These are phyloP conservation scores for Entomobrya multifasciata DNA, from an alignment of 2,888 invertebrate species.

Conservation along the genomic window DNA sequence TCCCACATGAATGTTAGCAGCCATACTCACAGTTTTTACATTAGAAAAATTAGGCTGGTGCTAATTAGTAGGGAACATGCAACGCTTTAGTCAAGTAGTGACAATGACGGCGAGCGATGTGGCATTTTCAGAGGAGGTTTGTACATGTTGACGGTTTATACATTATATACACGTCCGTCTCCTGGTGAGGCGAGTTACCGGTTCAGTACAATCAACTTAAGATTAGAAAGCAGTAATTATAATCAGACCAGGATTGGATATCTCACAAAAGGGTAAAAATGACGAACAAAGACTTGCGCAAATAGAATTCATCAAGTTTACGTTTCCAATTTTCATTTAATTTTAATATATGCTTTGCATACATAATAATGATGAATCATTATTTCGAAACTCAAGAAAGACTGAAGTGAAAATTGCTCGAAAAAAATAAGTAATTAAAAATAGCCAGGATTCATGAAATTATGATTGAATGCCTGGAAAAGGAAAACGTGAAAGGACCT, in stretches of 20 bases:
- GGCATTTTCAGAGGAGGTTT: no score
- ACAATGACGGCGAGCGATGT: constrained; percentile 14
- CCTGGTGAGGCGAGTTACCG: constrained; percentile 60
- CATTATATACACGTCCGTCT: constrained; percentile 27
- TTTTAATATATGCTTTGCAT: constrained; percentile 9
- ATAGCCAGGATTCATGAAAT: constrained; percentile 11
- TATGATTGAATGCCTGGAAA: constrained; percentile 39
- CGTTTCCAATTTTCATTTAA: not conserved
- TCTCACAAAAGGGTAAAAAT: constrained; percentile 1
- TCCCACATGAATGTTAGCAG: not conserved
- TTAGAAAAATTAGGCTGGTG: constrained; percentile 16
- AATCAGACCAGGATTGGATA: not conserved
- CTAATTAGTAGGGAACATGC: constrained; percentile 68
- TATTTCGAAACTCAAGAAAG: no score
- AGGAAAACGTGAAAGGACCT: constrained; percentile 3
- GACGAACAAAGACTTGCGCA: constrained; percentile 25
- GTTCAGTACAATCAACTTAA: constrained; percentile 45
- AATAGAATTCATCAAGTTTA: not conserved
- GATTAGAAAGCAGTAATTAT: constrained; percentile 15
- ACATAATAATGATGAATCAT: constrained; percentile 12
- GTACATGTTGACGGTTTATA: constrained; percentile 30
- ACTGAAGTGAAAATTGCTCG: no score
- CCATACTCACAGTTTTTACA: constrained; percentile 11
- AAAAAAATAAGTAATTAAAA: constrained; percentile 23
- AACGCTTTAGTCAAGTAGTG: not conserved